phyloP scores from a whole-genome alignment of 2,888 invertebrate genomes.

The Chloroclysta siterata region DNA sequence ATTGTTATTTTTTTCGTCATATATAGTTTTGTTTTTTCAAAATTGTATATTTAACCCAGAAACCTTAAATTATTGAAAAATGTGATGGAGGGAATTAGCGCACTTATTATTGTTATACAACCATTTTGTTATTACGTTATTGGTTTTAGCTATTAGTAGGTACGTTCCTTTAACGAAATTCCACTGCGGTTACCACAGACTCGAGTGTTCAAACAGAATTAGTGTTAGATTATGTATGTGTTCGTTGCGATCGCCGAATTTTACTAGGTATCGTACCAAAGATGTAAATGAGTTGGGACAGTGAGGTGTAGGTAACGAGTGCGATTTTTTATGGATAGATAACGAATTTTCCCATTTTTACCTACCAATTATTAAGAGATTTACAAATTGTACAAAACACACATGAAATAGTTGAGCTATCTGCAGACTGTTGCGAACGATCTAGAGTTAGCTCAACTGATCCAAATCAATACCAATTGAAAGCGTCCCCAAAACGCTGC shows the following conservation, averaged over 20 bases:
- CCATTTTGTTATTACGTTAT: constrained; percentile 17
- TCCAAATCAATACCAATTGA: too few relatives aligned
- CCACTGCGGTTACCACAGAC: constrained; percentile 50
- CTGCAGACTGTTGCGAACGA: too few relatives aligned
- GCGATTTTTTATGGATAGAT: constrained; percentile 42
- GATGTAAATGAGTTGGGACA: constrained; percentile 81
- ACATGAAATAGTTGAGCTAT: too few relatives aligned
- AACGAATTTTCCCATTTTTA: background rate
- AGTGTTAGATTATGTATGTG: constrained; percentile 47
- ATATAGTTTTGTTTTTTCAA: too few relatives aligned
- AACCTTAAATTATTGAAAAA: background rate
- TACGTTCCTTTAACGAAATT: constrained; percentile 41
- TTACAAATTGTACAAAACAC: background rate
- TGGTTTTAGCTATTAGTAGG: constrained; percentile 19
- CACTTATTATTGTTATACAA: background rate
- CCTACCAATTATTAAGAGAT: background rate
- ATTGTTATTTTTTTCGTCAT: too few relatives aligned
- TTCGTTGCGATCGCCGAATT: constrained; percentile 72
- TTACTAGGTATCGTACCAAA: constrained; percentile 82
- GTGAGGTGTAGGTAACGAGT: constrained; percentile 48
- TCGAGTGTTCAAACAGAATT: constrained; percentile 46
- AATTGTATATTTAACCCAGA: too few relatives aligned
- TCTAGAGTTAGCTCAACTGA: too few relatives aligned
- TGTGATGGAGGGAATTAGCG: background rate
- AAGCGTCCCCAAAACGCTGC: too few relatives aligned